Evolutionary conservation across 2,113 vertebrate genomes (phyloP).

Genomic region (Tachysurus fulvidraco): DNA sequence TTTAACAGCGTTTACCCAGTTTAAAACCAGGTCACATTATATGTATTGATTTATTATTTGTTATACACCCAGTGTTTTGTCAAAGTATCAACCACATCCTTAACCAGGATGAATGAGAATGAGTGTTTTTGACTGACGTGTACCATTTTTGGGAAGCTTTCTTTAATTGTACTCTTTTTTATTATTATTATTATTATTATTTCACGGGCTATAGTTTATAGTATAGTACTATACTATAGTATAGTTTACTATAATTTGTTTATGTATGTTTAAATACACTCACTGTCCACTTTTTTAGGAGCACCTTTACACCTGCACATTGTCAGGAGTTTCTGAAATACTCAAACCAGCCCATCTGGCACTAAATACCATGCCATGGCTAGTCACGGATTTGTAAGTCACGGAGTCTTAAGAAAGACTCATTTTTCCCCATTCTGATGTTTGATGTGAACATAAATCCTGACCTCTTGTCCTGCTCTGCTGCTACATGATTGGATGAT

Average conservation of each 20-base stretch:
- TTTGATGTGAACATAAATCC: too few species aligned
- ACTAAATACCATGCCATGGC: too few species aligned
- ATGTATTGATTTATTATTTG: not conserved
- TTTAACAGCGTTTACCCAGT: not conserved
- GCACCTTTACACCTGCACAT: too few species aligned
- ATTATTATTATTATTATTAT: not conserved
- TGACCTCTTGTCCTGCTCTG: too few species aligned
- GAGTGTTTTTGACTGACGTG: not conserved
- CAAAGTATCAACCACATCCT: not conserved
- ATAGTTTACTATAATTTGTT: not conserved
- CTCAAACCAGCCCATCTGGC: too few species aligned
- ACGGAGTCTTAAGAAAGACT: too few species aligned
- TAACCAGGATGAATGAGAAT: not conserved
- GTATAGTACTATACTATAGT: too few species aligned
- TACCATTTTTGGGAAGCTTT: not conserved
- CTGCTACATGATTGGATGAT: too few species aligned
- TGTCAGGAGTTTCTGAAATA: too few species aligned
- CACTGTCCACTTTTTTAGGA: too few species aligned
- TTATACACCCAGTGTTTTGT: not conserved
- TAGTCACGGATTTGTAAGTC: too few species aligned
- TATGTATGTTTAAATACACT: not conserved
- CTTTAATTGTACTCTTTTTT: not conserved
- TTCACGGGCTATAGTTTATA: not conserved
- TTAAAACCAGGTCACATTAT: not conserved
- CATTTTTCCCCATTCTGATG: too few species aligned